These are phyloP conservation scores for Leptopilina clavipes DNA, from an alignment of 1,140 invertebrate species.

Conservation along the genomic window DNA sequence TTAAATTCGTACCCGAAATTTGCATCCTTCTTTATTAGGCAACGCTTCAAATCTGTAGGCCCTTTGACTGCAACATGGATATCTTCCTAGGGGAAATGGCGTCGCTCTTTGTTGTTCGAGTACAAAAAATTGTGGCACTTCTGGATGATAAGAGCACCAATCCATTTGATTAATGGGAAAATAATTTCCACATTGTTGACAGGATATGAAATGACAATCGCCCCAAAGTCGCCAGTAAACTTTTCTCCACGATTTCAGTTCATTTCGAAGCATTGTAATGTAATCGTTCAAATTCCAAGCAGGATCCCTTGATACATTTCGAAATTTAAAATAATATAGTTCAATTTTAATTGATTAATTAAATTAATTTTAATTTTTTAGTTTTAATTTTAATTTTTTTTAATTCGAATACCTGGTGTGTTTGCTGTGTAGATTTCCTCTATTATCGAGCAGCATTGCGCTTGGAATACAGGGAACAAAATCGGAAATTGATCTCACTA, in stretches of 20 bases:
- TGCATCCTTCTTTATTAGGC: constrained; percentile 71
- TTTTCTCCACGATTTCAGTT: constrained; percentile 89
- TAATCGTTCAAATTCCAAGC: constrained; percentile 90
- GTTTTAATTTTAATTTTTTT: not conserved
- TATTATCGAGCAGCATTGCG: constrained; percentile 82
- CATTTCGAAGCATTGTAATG: constrained; percentile 83
- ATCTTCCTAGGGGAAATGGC: constrained; percentile 82
- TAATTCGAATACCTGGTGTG: constrained; percentile 76
- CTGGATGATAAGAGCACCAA: constrained; percentile 87
- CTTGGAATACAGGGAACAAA: constrained; percentile 80
- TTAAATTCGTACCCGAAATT: constrained; percentile 59
- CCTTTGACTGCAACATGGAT: constrained; percentile 90
- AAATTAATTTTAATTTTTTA: not conserved
- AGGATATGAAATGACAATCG: constrained; percentile 87
- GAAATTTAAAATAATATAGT: constrained; percentile 12
- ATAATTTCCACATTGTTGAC: constrained; percentile 82
- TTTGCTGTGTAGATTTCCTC: constrained; percentile 81
- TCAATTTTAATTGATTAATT: too few relatives aligned
- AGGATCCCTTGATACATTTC: constrained; percentile 1
- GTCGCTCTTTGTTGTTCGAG: constrained; percentile 78
- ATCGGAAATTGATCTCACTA: constrained; percentile 79
- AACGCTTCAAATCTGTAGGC: constrained; percentile 86
- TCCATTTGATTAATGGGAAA: constrained; percentile 86
- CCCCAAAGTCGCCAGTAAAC: constrained; percentile 96
- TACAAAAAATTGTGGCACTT: constrained; percentile 84